phyloP scores from a whole-genome alignment of 2,113 vertebrate species.

The Eurypyga helias region DNA sequence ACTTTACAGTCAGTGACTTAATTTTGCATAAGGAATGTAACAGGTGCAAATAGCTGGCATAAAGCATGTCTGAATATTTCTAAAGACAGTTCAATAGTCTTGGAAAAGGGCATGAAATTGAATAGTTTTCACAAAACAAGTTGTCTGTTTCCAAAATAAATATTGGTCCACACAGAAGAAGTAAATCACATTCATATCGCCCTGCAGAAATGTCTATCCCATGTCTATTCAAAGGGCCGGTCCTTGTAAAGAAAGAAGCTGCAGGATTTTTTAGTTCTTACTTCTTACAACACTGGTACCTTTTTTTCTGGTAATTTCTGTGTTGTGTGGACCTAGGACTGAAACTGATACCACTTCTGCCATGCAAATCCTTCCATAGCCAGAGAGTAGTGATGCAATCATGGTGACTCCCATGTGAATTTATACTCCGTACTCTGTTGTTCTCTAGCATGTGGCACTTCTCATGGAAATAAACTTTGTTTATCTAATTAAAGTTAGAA shows the following conservation, averaged over 20 bases:
- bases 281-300: not conserved
- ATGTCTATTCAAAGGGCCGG: not conserved
- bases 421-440: not conserved
- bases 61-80: conserved; percentile 19
- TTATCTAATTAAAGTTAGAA: not conserved
- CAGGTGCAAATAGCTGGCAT: conserved; percentile 62
- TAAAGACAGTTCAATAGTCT: conserved; percentile 30
- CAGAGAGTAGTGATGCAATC: not conserved
- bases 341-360: not conserved
- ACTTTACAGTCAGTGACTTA: not conserved
- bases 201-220: not conserved
- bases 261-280: not conserved
- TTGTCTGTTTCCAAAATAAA: conserved; percentile 5
- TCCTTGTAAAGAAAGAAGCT: not conserved
- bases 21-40: conserved; percentile 38
- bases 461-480: not conserved
- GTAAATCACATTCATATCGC: not conserved
- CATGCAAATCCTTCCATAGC: not conserved
- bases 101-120: not conserved
- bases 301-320: not conserved
- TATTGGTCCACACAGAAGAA: not conserved
- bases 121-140: not conserved
- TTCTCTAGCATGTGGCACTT: not conserved
- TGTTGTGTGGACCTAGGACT: not conserved
- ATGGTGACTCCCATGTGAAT: not conserved